A percentile compares a stretch with the other conserved stretches of the same genome.
These are phyloP conservation scores for Eucriotettix oculatus DNA, from an alignment of 2,888 invertebrate species.

Conservation along the genomic window DNA sequence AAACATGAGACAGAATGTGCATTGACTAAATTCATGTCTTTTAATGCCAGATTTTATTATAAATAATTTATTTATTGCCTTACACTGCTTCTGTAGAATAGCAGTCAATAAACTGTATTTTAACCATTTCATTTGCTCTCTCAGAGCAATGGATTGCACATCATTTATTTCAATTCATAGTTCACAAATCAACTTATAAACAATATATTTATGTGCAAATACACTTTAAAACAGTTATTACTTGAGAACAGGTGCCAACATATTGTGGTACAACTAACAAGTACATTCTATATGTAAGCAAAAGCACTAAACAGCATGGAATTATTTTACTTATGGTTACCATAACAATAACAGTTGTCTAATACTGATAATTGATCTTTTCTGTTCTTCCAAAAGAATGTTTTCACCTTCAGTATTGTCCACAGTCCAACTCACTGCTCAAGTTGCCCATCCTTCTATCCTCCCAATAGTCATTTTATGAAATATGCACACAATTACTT, in stretches of 20 bases:
- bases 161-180: too few relatives aligned
- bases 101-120: background rate
- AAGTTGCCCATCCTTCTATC: constrained; percentile 14
- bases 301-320: background rate
- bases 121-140: background rate
- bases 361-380: background rate
- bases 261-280: too few relatives aligned
- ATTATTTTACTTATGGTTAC: background rate
- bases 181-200: too few relatives aligned
- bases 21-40: constrained; percentile 14
- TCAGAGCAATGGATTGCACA: too few relatives aligned
- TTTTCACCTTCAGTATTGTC: too few relatives aligned
- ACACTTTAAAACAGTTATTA: too few relatives aligned
- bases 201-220: too few relatives aligned
- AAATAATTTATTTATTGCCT: constrained; percentile 11
- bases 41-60: constrained; percentile 12
- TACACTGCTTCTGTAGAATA: constrained; percentile 4
- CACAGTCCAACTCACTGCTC: background rate
- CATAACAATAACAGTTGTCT: too few relatives aligned
- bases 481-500: background rate
- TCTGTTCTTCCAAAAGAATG: background rate
- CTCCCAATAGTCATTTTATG: constrained; percentile 12
- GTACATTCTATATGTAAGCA: background rate
- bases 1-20: constrained; percentile 14
- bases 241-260: too few relatives aligned